Conservation (phyloP, 1,140 invertebrate genomes). For the Neodiprion fabricii region DNA sequence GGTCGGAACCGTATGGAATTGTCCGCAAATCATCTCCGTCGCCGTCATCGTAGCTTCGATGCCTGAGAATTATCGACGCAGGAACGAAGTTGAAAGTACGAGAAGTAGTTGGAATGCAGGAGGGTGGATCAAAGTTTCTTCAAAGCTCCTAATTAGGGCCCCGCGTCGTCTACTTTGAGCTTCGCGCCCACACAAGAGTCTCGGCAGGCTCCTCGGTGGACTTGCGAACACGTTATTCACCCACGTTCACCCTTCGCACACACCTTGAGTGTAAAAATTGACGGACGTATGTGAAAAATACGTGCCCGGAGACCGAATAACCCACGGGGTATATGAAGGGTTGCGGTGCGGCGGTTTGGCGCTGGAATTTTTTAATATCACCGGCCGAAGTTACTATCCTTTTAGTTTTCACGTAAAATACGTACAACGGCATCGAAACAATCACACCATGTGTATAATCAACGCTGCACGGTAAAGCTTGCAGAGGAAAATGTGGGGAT, state of each 20-base stretch:
- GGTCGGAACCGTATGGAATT: neutral
- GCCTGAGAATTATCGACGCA: neutral
- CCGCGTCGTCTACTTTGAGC: neutral
- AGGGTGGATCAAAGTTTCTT: neutral
- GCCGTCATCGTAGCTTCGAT: neutral
- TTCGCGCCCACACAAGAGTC: neutral
- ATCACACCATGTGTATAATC: too few species aligned
- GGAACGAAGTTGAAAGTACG: neutral
- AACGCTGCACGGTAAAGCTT: too few species aligned
- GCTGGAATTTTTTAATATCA: neutral
- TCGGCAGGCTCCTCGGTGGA: too few species aligned
- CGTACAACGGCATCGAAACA: too few species aligned
- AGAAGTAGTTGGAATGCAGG: constrained; percentile 4
- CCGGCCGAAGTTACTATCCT: too few species aligned
- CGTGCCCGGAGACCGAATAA: neutral
- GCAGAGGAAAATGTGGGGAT: too few species aligned
- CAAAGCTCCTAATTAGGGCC: neutral
- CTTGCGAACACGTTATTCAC: too few species aligned
- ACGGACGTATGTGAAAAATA: neutral
- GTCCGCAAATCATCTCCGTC: too few species aligned
- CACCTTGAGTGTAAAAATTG: neutral
- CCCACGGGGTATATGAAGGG: neutral
- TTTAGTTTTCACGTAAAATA: too few species aligned
- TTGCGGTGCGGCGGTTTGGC: neutral
- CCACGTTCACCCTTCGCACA: too few species aligned